Percentiles rank a stretch among this genome's conserved stretches.
Conservation (phyloP, 1,140 invertebrate species). For the Halyomorpha halys region DNA sequence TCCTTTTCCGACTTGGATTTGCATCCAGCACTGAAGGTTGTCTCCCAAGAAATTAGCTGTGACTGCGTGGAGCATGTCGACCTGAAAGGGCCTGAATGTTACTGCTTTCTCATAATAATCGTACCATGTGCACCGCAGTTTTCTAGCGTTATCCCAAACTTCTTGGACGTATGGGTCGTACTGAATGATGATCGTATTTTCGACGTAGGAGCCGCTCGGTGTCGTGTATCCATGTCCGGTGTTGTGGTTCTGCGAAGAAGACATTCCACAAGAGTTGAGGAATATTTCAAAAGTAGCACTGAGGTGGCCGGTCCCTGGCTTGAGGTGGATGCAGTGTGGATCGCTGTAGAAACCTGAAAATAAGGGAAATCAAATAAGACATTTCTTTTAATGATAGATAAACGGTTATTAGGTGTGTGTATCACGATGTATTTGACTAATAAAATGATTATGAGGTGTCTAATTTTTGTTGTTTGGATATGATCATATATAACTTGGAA, state of each 20-base stretch:
- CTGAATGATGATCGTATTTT: slow-evolving; percentile 89
- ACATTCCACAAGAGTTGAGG: slow-evolving; percentile 81
- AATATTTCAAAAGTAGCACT: slow-evolving; percentile 85
- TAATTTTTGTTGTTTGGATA: too few relatives aligned
- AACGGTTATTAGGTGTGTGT: too few relatives aligned
- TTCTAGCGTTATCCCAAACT: slow-evolving; percentile 90
- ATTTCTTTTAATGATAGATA: too few relatives aligned
- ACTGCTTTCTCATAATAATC: slow-evolving; percentile 93
- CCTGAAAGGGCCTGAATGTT: slow-evolving; percentile 86
- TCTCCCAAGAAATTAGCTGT: slow-evolving; percentile 88
- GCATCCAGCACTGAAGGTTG: slow-evolving; percentile 92
- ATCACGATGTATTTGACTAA: too few relatives aligned
- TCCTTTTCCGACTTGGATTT: slow-evolving; percentile 87
- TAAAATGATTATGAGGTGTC: too few relatives aligned
- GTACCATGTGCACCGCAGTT: slow-evolving; percentile 88
- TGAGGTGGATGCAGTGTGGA: slow-evolving; percentile 80
- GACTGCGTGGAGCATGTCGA: slow-evolving; percentile 90
- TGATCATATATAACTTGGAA: too few relatives aligned
- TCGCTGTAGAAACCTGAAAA: slow-evolving; percentile 57
- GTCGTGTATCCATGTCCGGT: slow-evolving; percentile 67
- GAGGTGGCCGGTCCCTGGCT: slow-evolving; percentile 71
- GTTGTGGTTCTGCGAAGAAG: slow-evolving; percentile 77
- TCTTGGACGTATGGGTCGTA: slow-evolving; percentile 92
- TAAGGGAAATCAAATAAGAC: background rate
- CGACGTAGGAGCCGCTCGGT: slow-evolving; percentile 84